Conservation (phyloP, 2,888 invertebrate species). For the Vannuccia rotundouncinata region DNA sequence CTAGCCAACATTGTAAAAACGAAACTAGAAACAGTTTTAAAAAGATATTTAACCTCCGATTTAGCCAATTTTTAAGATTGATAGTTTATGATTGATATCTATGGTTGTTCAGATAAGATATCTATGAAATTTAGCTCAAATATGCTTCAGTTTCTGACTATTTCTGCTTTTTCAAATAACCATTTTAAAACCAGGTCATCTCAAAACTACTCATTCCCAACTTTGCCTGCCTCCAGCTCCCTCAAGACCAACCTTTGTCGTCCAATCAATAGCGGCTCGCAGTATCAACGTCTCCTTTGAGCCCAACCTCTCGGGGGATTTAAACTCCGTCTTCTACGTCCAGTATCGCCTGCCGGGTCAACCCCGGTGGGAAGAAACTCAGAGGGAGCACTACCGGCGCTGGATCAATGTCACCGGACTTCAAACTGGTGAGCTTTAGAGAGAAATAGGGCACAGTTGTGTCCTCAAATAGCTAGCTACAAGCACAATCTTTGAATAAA, state of each 20-base stretch:
- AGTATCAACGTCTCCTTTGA: constrained; percentile 64
- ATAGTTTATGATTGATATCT: too few species aligned
- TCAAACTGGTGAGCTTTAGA: constrained; percentile 57
- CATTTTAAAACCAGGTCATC: too few species aligned
- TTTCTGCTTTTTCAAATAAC: too few species aligned
- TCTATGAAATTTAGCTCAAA: too few species aligned
- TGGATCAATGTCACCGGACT: constrained; percentile 29
- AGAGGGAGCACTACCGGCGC: constrained; percentile 34
- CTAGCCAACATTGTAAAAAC: too few species aligned
- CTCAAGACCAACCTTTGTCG: constrained; percentile 47
- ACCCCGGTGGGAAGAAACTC: constrained; percentile 34
- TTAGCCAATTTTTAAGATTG: too few species aligned
- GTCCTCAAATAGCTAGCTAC: background rate
- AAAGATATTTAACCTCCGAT: too few species aligned
- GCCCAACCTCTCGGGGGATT: constrained; percentile 65
- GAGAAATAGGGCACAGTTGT: background rate
- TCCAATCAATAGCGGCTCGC: constrained; percentile 50
- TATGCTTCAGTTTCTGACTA: too few species aligned
- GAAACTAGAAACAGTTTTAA: too few species aligned
- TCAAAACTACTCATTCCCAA: too few species aligned
- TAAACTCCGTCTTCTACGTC: constrained; percentile 84
- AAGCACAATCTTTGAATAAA: too few species aligned
- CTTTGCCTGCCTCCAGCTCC: constrained; percentile 50
- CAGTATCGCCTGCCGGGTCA: constrained; percentile 62
- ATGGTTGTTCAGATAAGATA: too few species aligned